Percentiles rank a stretch among this genome's conserved stretches.
Conservation (phyloP, 2,797 vertebrate genomes). For the Helicolenus hilgendorfi region DNA sequence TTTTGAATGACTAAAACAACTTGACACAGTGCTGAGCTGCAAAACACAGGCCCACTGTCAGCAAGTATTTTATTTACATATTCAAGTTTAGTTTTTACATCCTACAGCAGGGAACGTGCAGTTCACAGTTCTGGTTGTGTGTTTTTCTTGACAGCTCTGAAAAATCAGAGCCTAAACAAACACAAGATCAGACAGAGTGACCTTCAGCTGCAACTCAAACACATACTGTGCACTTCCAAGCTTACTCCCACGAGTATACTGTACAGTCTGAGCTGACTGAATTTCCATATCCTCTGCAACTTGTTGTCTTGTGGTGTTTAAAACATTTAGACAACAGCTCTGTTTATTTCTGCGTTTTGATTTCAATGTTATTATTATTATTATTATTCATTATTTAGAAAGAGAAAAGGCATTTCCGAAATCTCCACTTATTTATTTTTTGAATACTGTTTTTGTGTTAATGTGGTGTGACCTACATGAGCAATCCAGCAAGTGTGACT, state of each 20-base stretch:
- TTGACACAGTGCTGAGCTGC: too few species aligned
- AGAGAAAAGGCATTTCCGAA: background rate
- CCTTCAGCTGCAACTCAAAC: conserved; percentile 8
- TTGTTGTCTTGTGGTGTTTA: background rate
- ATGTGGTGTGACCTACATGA: background rate
- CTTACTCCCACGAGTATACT: background rate
- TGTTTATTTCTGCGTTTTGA: background rate
- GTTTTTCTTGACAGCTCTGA: background rate
- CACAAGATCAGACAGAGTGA: background rate
- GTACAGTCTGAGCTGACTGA: background rate
- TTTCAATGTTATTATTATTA: background rate
- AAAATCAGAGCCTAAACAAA: background rate
- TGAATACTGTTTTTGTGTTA: background rate
- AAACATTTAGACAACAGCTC: background rate
- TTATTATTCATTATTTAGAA: background rate
- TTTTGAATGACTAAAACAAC: too few species aligned
- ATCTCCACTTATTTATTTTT: background rate
- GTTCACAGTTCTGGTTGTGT: background rate
- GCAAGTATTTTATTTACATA: background rate
- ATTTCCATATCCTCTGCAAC: background rate
- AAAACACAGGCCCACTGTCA: background rate
- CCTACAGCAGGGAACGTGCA: background rate
- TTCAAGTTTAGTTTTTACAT: background rate
- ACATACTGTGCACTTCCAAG: background rate
- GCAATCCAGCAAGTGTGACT: background rate